These are phyloP conservation scores for Lithophane socia DNA, from an alignment of 2,888 invertebrate genomes.

Conservation along the genomic window DNA sequence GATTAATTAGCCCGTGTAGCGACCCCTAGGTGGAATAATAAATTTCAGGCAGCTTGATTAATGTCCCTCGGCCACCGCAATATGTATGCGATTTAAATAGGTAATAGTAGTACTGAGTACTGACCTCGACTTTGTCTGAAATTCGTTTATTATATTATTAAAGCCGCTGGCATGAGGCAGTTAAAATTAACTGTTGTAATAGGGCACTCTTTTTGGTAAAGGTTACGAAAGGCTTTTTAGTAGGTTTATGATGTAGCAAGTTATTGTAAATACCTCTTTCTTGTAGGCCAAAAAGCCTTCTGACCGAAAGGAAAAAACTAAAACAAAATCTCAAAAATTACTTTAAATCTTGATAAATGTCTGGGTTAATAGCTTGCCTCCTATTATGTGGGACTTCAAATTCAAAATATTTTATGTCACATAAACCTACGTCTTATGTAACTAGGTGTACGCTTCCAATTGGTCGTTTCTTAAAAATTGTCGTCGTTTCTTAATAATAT, in stretches of 20 bases:
- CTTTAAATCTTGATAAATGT: background rate
- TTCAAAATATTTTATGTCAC: too few relatives aligned
- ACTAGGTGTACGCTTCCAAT: too few relatives aligned
- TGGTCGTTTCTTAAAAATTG: too few relatives aligned
- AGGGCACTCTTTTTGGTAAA: slow-evolving; percentile 28
- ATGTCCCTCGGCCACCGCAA: slow-evolving; percentile 41
- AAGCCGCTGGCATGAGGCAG: slow-evolving; percentile 5
- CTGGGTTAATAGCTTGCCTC: background rate
- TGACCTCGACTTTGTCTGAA: slow-evolving; percentile 46
- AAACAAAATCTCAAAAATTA: background rate
- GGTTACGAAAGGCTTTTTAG: slow-evolving; percentile 2
- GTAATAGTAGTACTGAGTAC: slow-evolving; percentile 31
- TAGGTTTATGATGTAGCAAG: background rate
- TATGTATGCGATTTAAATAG: slow-evolving; percentile 57
- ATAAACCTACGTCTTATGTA: too few relatives aligned
- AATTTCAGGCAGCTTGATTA: slow-evolving; percentile 50
- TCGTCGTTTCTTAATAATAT: too few relatives aligned
- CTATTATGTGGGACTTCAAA: background rate
- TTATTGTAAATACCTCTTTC: background rate
- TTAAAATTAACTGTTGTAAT: slow-evolving; percentile 19
- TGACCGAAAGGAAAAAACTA: background rate
- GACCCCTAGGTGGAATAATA: slow-evolving; percentile 19
- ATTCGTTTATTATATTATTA: slow-evolving; percentile 24
- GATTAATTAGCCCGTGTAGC: slow-evolving; percentile 32
- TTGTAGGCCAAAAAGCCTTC: background rate